Conservation (phyloP, 2,113 vertebrate genomes). For the Bathybates hornii region DNA sequence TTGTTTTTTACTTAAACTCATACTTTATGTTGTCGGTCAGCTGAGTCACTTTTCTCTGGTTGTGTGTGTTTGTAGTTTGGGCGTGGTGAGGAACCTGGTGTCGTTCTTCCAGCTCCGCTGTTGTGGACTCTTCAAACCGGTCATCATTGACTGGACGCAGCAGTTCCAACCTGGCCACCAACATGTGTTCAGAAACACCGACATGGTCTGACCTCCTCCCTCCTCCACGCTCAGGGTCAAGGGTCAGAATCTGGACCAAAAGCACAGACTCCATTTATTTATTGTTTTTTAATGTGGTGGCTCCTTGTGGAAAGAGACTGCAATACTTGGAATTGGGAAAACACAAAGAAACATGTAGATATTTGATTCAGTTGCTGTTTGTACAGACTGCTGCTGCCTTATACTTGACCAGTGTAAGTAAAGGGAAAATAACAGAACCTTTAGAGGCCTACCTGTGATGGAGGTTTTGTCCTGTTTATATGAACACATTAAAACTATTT, state of each 20-base stretch:
- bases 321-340: neutral
- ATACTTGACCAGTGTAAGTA: constrained; percentile 32
- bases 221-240: neutral
- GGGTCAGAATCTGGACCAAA: constrained; percentile 47
- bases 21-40: neutral
- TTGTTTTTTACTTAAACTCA: neutral
- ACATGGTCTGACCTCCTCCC: constrained; percentile 74
- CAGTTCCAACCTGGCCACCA: constrained; percentile 75
- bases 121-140: constrained; percentile 84
- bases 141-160: constrained; percentile 85
- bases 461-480: constrained; percentile 41
- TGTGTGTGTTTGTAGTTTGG: constrained; percentile 68
- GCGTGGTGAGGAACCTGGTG: constrained; percentile 83
- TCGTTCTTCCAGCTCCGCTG: constrained; percentile 90
- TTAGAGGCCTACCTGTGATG: constrained; percentile 10
- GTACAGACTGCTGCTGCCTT: constrained; percentile 59
- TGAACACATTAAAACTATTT: constrained; percentile 47
- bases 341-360: neutral
- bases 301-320: neutral
- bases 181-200: constrained; percentile 67
- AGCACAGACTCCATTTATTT: constrained; percentile 59
- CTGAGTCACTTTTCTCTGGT: neutral
- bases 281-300: constrained; percentile 12
- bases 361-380: constrained; percentile 6
- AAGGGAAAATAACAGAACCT: neutral